Evolutionary conservation across 2,797 vertebrate genomes (phyloP).

Genomic region (Halcyon badia): DNA sequence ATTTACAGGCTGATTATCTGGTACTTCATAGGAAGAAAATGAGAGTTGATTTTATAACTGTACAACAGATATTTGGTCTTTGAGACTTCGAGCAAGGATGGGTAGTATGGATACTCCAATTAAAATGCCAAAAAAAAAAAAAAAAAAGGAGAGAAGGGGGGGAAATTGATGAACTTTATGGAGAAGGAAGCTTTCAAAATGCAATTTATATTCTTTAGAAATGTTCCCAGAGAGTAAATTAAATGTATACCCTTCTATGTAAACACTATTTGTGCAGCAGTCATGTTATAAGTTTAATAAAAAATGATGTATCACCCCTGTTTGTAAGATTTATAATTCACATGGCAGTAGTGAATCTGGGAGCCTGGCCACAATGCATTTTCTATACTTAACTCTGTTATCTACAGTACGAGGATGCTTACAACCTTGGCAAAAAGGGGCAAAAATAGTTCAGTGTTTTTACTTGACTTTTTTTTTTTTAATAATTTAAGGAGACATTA

Average conservation of each 20-base stretch:
- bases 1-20: slow-evolving; percentile 84
- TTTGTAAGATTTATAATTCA: slow-evolving; percentile 85
- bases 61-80: slow-evolving; percentile 76
- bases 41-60: slow-evolving; percentile 79
- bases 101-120: slow-evolving; percentile 72
- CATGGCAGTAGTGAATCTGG: slow-evolving; percentile 81
- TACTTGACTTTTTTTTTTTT: slow-evolving; percentile 39
- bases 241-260: slow-evolving; percentile 82
- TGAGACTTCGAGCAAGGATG: slow-evolving; percentile 69
- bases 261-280: slow-evolving; percentile 81
- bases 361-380: slow-evolving; percentile 83
- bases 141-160: background rate
- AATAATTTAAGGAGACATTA: background rate
- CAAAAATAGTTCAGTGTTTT: slow-evolving; percentile 15
- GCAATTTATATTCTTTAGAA: slow-evolving; percentile 83
- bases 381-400: slow-evolving; percentile 87
- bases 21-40: slow-evolving; percentile 81
- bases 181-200: slow-evolving; percentile 75
- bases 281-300: slow-evolving; percentile 83
- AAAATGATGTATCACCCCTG: slow-evolving; percentile 81
- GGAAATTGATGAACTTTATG: slow-evolving; percentile 78
- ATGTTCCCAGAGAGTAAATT: slow-evolving; percentile 80
- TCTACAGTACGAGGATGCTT: slow-evolving; percentile 72
- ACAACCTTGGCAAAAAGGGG: slow-evolving; percentile 64
- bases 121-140: slow-evolving; percentile 71